Conservation (phyloP, 2,797 vertebrate genomes). For the Lacerta viridis region DNA sequence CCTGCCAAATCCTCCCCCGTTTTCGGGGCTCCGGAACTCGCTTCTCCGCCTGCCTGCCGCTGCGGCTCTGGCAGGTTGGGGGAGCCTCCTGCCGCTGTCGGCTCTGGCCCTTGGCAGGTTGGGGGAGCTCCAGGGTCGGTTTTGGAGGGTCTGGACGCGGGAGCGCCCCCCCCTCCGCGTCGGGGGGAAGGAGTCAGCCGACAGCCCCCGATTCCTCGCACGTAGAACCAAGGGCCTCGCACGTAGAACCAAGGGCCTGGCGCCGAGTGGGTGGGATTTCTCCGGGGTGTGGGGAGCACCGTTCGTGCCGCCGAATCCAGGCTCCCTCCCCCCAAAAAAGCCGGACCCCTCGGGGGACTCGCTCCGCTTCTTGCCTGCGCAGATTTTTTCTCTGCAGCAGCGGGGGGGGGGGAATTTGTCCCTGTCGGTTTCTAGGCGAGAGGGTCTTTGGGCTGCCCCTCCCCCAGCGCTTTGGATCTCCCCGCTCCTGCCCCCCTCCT, state of each 20-base stretch:
- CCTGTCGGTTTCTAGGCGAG: neutral
- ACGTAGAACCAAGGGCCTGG: neutral
- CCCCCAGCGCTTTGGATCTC: neutral
- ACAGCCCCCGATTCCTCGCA: too few relatives aligned
- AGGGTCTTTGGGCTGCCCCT: neutral
- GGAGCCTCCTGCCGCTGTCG: constrained; percentile 77
- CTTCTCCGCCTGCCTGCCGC: constrained; percentile 15
- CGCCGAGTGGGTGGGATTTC: neutral
- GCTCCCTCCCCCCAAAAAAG: too few relatives aligned
- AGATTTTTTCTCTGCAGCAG: neutral
- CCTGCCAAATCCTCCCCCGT: too few relatives aligned
- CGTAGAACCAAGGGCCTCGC: neutral
- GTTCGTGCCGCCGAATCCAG: neutral
- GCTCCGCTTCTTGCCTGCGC: neutral
- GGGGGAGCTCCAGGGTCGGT: constrained; percentile 84
- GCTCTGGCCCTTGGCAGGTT: constrained; percentile 77
- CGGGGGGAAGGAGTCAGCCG: neutral
- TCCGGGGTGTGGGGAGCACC: neutral
- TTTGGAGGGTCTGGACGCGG: neutral
- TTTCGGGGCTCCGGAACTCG: too few relatives aligned
- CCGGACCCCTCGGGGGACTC: neutral
- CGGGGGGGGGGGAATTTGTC: neutral
- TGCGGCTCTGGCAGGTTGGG: constrained; percentile 79
- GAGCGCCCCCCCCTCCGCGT: neutral
- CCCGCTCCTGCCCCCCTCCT: neutral